phyloP scores from a whole-genome alignment of 2,797 vertebrate species.

The Lepidocolaptes lacrymiger region DNA sequence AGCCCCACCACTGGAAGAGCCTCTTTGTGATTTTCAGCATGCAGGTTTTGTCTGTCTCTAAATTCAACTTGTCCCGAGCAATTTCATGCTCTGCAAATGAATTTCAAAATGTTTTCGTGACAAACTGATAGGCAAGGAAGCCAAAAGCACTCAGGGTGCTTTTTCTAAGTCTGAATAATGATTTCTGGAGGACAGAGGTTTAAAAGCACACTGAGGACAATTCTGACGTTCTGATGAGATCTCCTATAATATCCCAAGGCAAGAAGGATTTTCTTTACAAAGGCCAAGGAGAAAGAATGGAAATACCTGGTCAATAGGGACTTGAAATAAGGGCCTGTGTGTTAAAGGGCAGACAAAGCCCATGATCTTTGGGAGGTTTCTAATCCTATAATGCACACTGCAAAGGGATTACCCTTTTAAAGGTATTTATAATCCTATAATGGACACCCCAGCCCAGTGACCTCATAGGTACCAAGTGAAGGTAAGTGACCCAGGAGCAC shows the following conservation, averaged over 20 bases:
- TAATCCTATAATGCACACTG: constrained; percentile 67
- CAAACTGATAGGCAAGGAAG: not conserved
- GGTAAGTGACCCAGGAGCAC: constrained; percentile 10
- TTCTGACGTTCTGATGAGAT: constrained; percentile 10
- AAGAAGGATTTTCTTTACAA: constrained; percentile 52
- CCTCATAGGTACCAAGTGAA: constrained; percentile 35
- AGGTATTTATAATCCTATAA: constrained; percentile 71
- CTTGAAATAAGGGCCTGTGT: constrained; percentile 59
- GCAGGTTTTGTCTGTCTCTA: not conserved
- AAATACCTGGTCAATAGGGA: constrained; percentile 58
- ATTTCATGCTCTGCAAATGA: not conserved
- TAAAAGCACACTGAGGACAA: constrained; percentile 2
- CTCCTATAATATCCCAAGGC: not conserved
- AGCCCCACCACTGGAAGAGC: not conserved
- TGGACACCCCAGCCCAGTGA: constrained; percentile 56
- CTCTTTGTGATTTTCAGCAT: not conserved
- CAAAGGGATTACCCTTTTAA: constrained; percentile 67
- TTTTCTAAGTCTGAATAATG: not conserved
- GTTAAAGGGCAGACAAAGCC: constrained; percentile 68
- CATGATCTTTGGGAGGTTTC: constrained; percentile 51
- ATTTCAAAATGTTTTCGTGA: not conserved
- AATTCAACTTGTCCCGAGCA: not conserved
- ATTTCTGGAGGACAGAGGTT: not conserved
- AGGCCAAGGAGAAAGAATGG: constrained; percentile 44
- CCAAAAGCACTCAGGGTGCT: not conserved